A percentile compares a stretch with the other conserved stretches of the same genome.
Conservation (phyloP, 2,797 vertebrate genomes). For the Xyrichtys novacula region DNA sequence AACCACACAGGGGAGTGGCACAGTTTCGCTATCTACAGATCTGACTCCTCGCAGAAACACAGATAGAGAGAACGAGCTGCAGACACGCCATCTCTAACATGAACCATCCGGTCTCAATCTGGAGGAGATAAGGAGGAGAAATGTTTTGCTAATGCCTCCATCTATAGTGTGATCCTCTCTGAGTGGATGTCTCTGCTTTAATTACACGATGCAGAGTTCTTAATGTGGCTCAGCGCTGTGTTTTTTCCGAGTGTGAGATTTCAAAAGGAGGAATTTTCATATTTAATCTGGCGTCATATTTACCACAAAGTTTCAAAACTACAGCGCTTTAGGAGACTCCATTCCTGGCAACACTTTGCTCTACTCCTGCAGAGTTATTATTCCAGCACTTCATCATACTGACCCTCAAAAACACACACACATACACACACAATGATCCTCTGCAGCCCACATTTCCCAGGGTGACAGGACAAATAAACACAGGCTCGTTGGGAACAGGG, state of each 20-base stretch:
- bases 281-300: slow-evolving; percentile 29
- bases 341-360: slow-evolving; percentile 41
- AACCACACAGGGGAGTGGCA: slow-evolving; percentile 76
- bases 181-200: slow-evolving; percentile 44
- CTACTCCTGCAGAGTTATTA: slow-evolving; percentile 65
- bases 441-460: slow-evolving; percentile 68
- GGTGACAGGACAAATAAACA: slow-evolving; percentile 80
- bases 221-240: slow-evolving; percentile 14
- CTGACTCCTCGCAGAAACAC: slow-evolving; percentile 70
- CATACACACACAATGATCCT: slow-evolving; percentile 36
- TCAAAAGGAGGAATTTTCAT: slow-evolving; percentile 31
- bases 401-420: slow-evolving; percentile 46
- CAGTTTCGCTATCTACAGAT: slow-evolving; percentile 70
- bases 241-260: slow-evolving; percentile 31
- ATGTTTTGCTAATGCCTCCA: slow-evolving; percentile 53
- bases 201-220: slow-evolving; percentile 44
- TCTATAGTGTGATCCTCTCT: slow-evolving; percentile 47
- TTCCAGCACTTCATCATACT: slow-evolving; percentile 74
- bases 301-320: slow-evolving; percentile 11
- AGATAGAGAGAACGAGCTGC: slow-evolving; percentile 70
- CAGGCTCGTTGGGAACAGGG: slow-evolving; percentile 45
- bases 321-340: slow-evolving; percentile 42
- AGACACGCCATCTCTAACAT: slow-evolving; percentile 74
- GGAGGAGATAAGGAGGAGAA: slow-evolving; percentile 62
- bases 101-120: slow-evolving; percentile 65